Evolutionary conservation across 2,797 vertebrate species (phyloP), one percentile per base, ranked within the genome.

Genomic region (Hozukius guyotensis): DNA sequence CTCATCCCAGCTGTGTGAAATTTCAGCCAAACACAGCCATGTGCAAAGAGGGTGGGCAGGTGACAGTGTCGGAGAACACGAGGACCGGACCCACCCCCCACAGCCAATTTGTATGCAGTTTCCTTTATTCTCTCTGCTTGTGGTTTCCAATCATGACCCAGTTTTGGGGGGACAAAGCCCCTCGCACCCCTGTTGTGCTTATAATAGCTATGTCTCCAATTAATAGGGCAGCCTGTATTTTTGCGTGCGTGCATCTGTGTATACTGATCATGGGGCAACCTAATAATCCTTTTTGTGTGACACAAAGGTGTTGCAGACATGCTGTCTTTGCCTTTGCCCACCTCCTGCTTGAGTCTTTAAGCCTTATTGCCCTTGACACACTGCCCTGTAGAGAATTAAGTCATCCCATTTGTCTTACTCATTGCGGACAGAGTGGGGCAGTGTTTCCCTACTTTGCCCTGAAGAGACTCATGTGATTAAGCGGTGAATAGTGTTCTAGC

Each of bases 1-100:
- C 93, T 95, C 92, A 90, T 90, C 89, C 89, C 80, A 94, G 93
- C 95, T 96, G 84, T 92, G 93, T 95, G 94, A 95, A 82, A 89
- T 85, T 65, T 83, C 87, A 92, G 89, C 92, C 91, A 90, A 89
- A 88, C 91, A 88, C 89, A 93, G 94, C 94, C 94, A 92, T 91
- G 88, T 77, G 81, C 69, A 80, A 73, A 86, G 77, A 83, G 77
- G 88, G 86, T 74, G 74, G 84, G 80, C 87, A 88, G 87, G 87
- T 89, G 86, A 91, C 32, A 69, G 79, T 83, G 83, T 72, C 8
- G 11, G 46, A 31, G 69, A 74, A 27, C 60, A 80, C 2, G 10
- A 72, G 72, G 61, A 78, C 69, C 85, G 52, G 42, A 46, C 42
- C 16, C 42, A 80, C 75, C 85, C 82, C 67, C 70, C 16, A 70